A percentile compares a stretch with the other conserved stretches of the same genome.
Conservation (phyloP, 2,888 invertebrate genomes). For the Cantharis lateralis region DNA sequence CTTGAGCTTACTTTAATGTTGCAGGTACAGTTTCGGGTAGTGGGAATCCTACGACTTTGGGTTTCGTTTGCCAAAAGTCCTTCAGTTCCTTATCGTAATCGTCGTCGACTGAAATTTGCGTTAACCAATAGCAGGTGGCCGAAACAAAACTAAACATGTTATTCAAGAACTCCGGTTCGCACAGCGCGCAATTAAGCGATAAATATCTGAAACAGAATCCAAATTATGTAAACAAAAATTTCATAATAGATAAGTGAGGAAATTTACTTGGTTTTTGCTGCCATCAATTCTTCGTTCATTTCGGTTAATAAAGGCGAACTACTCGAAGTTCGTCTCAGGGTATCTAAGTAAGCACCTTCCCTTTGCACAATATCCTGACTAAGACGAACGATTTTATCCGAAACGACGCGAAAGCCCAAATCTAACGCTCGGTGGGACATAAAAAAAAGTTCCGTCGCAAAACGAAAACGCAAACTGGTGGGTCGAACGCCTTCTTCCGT, state of each 20-base stretch:
- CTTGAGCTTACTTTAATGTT: slow-evolving; percentile 65
- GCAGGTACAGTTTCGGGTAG: slow-evolving; percentile 67
- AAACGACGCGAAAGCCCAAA: slow-evolving; percentile 72
- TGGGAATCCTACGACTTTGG: slow-evolving; percentile 65
- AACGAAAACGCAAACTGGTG: slow-evolving; percentile 69
- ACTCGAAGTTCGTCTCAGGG: slow-evolving; percentile 57
- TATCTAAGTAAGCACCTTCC: slow-evolving; percentile 75
- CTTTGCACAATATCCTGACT: slow-evolving; percentile 75
- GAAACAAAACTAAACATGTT: slow-evolving; percentile 77
- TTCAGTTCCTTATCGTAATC: slow-evolving; percentile 47
- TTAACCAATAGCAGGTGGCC: slow-evolving; percentile 82
- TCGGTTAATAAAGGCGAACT: neutral
- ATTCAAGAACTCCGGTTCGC: slow-evolving; percentile 74
- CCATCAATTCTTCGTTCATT: neutral
- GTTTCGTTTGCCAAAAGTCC: slow-evolving; percentile 66
- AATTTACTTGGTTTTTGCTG: neutral
- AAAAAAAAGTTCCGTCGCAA: slow-evolving; percentile 90
- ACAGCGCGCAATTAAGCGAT: slow-evolving; percentile 74
- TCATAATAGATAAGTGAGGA: neutral
- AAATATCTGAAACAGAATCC: slow-evolving; percentile 62
- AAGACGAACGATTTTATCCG: slow-evolving; percentile 67
- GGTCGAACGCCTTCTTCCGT: slow-evolving; percentile 61
- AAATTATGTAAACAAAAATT: neutral
- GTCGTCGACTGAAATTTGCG: slow-evolving; percentile 73
- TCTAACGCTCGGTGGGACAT: slow-evolving; percentile 87